Evolutionary conservation across 2,888 invertebrate genomes (phyloP).

Genomic region (Drosophila paranaensis): DNA sequence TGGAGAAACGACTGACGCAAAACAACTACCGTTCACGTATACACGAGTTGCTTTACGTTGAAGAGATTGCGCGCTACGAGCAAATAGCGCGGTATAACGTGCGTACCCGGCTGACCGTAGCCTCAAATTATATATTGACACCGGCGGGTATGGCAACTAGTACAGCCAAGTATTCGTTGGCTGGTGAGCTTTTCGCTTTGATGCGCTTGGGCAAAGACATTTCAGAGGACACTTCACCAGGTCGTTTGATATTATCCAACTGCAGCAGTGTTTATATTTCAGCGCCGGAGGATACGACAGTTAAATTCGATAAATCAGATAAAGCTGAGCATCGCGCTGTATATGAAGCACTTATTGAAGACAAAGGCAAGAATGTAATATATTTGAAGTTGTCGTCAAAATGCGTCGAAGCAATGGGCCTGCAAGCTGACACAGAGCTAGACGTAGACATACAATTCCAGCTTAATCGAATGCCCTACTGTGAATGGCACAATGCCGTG

Average conservation of each 20-base stretch:
- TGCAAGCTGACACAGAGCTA: conserved; percentile 88
- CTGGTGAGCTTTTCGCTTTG: conserved; percentile 91
- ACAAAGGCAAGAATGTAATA: conserved; percentile 91
- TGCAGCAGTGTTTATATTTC: conserved; percentile 89
- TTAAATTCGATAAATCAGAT: conserved; percentile 59
- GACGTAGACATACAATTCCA: conserved; percentile 92
- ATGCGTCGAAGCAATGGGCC: conserved; percentile 87
- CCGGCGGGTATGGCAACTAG: conserved; percentile 89
- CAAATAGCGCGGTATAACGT: conserved; percentile 90
- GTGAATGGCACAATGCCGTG: conserved; percentile 93
- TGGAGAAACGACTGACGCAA: conserved; percentile 87
- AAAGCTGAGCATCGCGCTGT: conserved; percentile 84
- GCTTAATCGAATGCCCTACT: conserved; percentile 91
- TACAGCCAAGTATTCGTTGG: conserved; percentile 90
- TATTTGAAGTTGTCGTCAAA: conserved; percentile 89
- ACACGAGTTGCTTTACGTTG: conserved; percentile 91
- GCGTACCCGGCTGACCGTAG: conserved; percentile 87
- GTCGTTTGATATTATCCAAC: conserved; percentile 91
- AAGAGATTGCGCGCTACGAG: conserved; percentile 90
- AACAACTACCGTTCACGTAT: conserved; percentile 90
- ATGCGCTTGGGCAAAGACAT: conserved; percentile 90
- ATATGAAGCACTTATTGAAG: conserved; percentile 91
- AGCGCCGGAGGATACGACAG: conserved; percentile 73
- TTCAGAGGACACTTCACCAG: conserved; percentile 93
- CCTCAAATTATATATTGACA: conserved; percentile 89